Conservation (phyloP, 1,140 invertebrate genomes). For the Philotrypesis tridentata region DNA sequence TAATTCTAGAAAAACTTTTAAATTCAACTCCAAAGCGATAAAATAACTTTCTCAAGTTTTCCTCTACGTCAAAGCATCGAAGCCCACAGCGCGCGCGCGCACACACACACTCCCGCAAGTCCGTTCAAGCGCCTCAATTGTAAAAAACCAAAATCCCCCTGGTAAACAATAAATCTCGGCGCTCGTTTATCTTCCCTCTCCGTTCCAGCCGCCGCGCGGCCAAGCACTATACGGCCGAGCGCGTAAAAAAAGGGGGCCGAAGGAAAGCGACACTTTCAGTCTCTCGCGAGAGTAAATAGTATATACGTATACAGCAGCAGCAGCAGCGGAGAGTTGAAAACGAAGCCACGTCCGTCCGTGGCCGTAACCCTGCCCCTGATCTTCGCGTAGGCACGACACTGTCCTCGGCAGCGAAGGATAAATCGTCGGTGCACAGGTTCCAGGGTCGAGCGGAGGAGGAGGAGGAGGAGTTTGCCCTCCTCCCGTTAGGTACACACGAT, state of each 20-base stretch:
- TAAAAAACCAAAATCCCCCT: background rate
- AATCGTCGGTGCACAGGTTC: background rate
- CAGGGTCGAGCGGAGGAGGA: background rate
- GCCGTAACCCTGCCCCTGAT: background rate
- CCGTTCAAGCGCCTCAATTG: background rate
- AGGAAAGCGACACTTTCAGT: background rate
- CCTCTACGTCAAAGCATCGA: too few species aligned
- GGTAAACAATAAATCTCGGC: background rate
- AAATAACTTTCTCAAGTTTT: too few species aligned
- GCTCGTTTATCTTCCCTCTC: background rate
- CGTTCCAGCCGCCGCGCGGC: background rate
- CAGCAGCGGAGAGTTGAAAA: too few species aligned
- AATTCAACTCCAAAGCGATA: too few species aligned
- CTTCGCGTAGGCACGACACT: background rate
- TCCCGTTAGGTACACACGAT: background rate
- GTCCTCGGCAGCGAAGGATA: background rate
- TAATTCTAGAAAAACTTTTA: too few species aligned
- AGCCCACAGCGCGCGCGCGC: too few species aligned
- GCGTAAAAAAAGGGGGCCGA: background rate
- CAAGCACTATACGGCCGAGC: too few species aligned
- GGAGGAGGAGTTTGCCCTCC: background rate
- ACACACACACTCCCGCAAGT: background rate
- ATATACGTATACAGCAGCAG: too few species aligned
- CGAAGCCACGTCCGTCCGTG: too few species aligned
- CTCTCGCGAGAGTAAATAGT: too few species aligned